Evolutionary conservation across 2,113 vertebrate species (phyloP), one percentile per base, ranked within the genome.

Genomic region (Sinosuthora webbiana): DNA sequence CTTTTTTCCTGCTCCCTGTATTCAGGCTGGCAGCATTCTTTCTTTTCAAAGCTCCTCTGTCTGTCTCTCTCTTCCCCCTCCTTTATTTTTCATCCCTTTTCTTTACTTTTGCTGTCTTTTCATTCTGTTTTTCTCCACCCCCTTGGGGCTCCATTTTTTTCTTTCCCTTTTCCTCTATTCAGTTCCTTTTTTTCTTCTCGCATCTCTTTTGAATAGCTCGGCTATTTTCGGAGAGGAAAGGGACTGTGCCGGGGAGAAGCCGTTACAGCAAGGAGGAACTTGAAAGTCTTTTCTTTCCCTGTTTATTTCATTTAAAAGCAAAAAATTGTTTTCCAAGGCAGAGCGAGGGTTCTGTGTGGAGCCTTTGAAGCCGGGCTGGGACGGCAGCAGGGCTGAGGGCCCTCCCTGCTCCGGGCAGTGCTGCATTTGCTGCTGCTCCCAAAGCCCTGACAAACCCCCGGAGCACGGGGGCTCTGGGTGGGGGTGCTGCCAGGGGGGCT

Each of bases 1-100:
- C 97, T 87, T 96, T 97, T 95, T 97, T 97, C 96, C 96, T 87
- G 96, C 97, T 63, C 76, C 83, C 96, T 79, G 96, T 79, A 98
- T 97, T 98, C 98, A 97, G 83, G n/a, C 95, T 65, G 78, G 95
- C 94, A 97, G 96, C 98, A 90, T 97, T 97, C 97, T 97, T 96
- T 95, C 97, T 91, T 97, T 98, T 98, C 97, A 97, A 94, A 96
- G 98, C 98, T 88, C 65, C 95, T 96, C 96, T 97, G 96, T 96
- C 94, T 97, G 95, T 97, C 97, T 97, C 93, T 96, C 97, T 97
- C 96, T 97, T 97, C 95, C 96, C 94, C 93, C 96, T 97, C 94
- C 94, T 97, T 97, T 97, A 93, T 95, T 97, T 97, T 95, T 97
- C 97, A 91, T 89, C 96, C 95, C 95, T 96, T 97, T 97, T 97